Base-by-base conservation (phyloP, 92 coral and sea anemone genomes). In the Epizoanthus ramosus region DNA sequence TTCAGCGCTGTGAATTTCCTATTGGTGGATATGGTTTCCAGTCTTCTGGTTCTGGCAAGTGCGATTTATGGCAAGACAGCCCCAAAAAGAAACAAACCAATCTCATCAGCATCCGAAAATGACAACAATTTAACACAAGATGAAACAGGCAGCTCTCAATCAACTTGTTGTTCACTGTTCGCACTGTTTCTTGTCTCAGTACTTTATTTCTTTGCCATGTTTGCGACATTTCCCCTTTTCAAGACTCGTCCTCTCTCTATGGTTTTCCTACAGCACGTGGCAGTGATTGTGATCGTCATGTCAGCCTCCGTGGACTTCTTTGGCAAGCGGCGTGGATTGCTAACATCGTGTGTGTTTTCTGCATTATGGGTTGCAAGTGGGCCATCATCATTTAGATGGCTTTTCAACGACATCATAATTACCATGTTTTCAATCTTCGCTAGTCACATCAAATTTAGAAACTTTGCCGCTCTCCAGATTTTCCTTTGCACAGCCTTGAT, bases 401-500 rank as follows among this genome's bases (percentile, higher is more conserved):
- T 90, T 64, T 10, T 90, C 6, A 90, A 90, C 76, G 73, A 90
- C 41, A 12, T 80, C 7, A 73, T 90, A 15, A 75, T 90, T 25
- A 87, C 75, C 0, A 52, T 90, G 63, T 85, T 90, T n/a, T 84
- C 91, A 28, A 66, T 87, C 18, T 71, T 90, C 43, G 82, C 88
- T 0, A 84, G 94, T 6, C 84, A 87, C 59, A 77, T 90, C 22
- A 90, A 87, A 58, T 87, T 90, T 68, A 59, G 60, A 80, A 87
- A 87, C 68, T 90, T 90, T 43, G 73, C 84, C 18, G 83, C 85
- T 18, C 74, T 90, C 50, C 91, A 87, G 52, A 90, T 90, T 63
- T 87, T 90, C 24, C 67, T 90, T 64, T 90, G 94, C 89, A 80
- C 85, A 53, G 94, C 94, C 0, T 80, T 90, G 65, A 53, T 85